Evolutionary conservation across 1,140 invertebrate genomes (phyloP).

Genomic region (Tetramorium alpestre): DNA sequence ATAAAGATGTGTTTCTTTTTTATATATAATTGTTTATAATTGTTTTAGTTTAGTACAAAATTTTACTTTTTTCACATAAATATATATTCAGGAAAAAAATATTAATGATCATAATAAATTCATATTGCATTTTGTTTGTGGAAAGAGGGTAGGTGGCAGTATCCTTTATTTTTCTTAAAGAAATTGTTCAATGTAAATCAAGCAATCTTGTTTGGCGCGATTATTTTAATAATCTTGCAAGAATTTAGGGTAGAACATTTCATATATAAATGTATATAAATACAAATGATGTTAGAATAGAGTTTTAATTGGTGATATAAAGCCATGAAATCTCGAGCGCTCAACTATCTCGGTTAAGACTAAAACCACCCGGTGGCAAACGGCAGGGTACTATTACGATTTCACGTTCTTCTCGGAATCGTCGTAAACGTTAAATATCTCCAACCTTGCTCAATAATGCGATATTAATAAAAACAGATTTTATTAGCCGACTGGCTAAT

Average conservation of each 20-base stretch:
- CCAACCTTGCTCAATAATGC: conserved; percentile 40
- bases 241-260: not conserved
- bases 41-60: too few species aligned
- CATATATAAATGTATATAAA: not conserved
- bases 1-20: too few species aligned
- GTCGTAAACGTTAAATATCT: conserved; percentile 40
- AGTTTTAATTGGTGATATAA: conserved; percentile 40
- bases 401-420: conserved; percentile 28
- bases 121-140: too few species aligned
- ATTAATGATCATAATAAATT: too few species aligned
- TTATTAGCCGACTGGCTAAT: conserved; percentile 26
- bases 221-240: conserved; percentile 26
- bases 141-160: too few species aligned
- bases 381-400: conserved; percentile 25
- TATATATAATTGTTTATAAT: too few species aligned
- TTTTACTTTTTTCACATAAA: too few species aligned
- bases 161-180: too few species aligned
- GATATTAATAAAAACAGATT: conserved; percentile 68
- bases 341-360: conserved; percentile 9
- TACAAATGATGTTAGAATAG: conserved; percentile 1
- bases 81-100: too few species aligned
- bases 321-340: not conserved
- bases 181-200: too few species aligned
- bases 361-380: not conserved
- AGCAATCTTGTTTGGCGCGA: conserved; percentile 39